These are phyloP conservation scores for Ictalurus punctatus DNA, from an alignment of 2,113 vertebrate species.

Conservation along the genomic window DNA sequence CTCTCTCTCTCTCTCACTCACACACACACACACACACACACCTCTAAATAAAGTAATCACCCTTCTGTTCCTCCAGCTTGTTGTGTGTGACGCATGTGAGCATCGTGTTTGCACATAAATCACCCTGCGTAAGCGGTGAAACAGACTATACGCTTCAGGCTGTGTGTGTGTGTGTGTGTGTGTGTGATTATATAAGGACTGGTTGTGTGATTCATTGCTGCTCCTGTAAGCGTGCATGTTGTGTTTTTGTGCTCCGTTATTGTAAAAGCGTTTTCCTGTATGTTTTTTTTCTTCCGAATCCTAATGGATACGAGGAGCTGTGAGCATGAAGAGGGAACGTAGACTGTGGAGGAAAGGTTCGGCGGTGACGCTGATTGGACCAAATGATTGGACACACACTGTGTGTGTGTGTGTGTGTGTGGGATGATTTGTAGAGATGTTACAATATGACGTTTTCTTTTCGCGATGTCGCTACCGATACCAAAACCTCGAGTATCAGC, in stretches of 20 bases:
- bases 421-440: not conserved
- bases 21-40: not conserved
- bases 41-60: constrained; percentile 34
- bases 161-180: not conserved
- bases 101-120: constrained; percentile 16
- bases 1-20: no score
- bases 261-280: not conserved
- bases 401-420: constrained; percentile 8
- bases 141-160: constrained; percentile 6
- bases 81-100: constrained; percentile 4
- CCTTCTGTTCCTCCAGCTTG: constrained; percentile 13
- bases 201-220: constrained; percentile 25
- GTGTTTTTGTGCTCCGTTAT: not conserved
- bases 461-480: no score
- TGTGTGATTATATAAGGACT: constrained; percentile 39
- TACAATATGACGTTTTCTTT: no score
- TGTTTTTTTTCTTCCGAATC: not conserved
- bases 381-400: no score
- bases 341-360: not conserved
- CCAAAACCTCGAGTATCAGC: no score
- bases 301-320: not conserved
- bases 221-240: not conserved
- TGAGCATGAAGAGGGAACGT: not conserved
- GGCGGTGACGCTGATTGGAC: not conserved
- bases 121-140: constrained; percentile 13